Conservation (phyloP, 1,140 invertebrate genomes). For the Vanessa tameamea region DNA sequence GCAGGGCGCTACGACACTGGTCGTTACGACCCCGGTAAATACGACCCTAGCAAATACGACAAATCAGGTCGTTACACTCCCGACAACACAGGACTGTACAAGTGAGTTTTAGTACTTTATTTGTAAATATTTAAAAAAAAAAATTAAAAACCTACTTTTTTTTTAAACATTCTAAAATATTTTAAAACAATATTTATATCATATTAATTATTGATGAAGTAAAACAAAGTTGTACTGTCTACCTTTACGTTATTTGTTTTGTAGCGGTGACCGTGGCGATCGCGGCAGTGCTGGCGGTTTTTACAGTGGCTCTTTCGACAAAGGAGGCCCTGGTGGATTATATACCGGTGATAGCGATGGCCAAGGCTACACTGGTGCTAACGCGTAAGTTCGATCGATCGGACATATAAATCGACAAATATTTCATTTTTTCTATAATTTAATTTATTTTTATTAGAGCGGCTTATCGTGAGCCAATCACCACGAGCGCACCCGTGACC, state of each 20-base stretch:
- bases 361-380: background rate
- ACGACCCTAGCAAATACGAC: slow-evolving; percentile 51
- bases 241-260: background rate
- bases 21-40: slow-evolving; percentile 48
- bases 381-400: slow-evolving; percentile 7
- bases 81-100: slow-evolving; percentile 58
- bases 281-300: slow-evolving; percentile 62
- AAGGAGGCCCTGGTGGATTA: slow-evolving; percentile 49
- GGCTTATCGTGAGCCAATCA: no score
- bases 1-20: slow-evolving; percentile 47
- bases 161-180: no score
- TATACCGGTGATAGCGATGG: slow-evolving; percentile 38
- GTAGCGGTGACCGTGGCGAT: slow-evolving; percentile 71
- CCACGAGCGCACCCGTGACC: slow-evolving; percentile 5
- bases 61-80: slow-evolving; percentile 61
- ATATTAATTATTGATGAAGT: no score
- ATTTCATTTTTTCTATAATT: no score
- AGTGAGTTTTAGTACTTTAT: slow-evolving; percentile 46
- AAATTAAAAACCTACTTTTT: no score
- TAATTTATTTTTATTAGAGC: no score
- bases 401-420: background rate
- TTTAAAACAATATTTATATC: no score
- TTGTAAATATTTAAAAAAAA: no score
- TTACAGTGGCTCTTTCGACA: slow-evolving; percentile 52
- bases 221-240: no score